phyloP scores from a whole-genome alignment of 2,888 invertebrate species.

The Penaeus monodon region DNA sequence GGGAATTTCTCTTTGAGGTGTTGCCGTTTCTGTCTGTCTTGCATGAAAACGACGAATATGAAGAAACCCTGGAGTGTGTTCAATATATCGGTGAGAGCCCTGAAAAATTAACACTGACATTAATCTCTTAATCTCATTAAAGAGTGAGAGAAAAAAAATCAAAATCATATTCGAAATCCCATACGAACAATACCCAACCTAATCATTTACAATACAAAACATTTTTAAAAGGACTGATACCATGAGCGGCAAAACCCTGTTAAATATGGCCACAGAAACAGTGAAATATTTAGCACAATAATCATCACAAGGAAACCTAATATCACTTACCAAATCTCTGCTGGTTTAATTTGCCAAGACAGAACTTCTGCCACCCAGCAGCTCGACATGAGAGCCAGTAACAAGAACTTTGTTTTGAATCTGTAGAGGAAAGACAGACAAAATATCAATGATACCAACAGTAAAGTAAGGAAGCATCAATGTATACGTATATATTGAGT shows the following conservation, averaged over 20 bases:
- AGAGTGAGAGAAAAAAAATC: not conserved
- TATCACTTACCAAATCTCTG: slow-evolving; percentile 41
- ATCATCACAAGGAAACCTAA: not conserved
- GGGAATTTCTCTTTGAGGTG: too few species aligned
- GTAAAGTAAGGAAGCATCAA: too few species aligned
- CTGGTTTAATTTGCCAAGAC: slow-evolving; percentile 45
- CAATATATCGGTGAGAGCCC: slow-evolving; percentile 36
- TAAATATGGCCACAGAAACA: too few species aligned
- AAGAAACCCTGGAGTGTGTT: slow-evolving; percentile 52
- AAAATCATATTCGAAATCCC: not conserved
- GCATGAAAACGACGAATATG: slow-evolving; percentile 22
- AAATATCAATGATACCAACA: too few species aligned
- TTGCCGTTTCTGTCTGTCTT: too few species aligned
- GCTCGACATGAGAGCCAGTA: slow-evolving; percentile 31
- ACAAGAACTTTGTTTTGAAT: slow-evolving; percentile 44
- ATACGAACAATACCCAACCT: too few species aligned
- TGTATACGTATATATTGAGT: too few species aligned
- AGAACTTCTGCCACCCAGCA: slow-evolving; percentile 48
- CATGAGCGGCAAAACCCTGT: too few species aligned
- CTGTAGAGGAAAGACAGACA: slow-evolving; percentile 1
- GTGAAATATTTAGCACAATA: not conserved
- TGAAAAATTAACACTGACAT: slow-evolving; percentile 1
- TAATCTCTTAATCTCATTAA: not conserved
- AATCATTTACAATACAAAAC: too few species aligned
- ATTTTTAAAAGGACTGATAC: too few species aligned